Conservation (phyloP, 2,888 invertebrate genomes). For the Amorpha juglandis region DNA sequence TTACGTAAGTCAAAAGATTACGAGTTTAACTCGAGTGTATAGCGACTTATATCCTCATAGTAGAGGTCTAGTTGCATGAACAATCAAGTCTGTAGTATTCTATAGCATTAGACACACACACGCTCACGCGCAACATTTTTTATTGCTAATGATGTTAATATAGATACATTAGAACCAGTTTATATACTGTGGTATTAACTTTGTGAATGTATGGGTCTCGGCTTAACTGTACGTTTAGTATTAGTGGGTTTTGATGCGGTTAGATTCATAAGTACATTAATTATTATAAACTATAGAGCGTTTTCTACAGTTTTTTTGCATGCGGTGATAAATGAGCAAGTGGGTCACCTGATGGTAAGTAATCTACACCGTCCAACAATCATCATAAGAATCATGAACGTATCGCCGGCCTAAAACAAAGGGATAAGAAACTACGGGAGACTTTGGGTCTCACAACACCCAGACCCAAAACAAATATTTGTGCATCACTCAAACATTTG, state of each 20-base stretch:
- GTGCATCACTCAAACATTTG: too few species aligned
- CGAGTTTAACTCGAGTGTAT: constrained; percentile 6
- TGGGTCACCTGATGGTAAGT: too few species aligned
- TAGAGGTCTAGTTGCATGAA: not conserved
- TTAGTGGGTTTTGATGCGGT: not conserved
- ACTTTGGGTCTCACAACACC: too few species aligned
- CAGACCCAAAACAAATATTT: too few species aligned
- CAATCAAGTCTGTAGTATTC: not conserved
- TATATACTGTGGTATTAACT: constrained; percentile 10
- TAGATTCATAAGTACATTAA: not conserved
- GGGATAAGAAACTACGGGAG: too few species aligned
- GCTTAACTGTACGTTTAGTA: constrained; percentile 1
- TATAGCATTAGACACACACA: not conserved
- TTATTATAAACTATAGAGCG: not conserved
- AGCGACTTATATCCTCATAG: not conserved
- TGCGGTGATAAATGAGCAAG: too few species aligned
- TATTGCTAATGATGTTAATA: constrained; percentile 24
- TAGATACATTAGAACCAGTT: constrained; percentile 22
- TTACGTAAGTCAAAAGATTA: not conserved
- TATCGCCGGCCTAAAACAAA: too few species aligned
- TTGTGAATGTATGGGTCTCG: constrained; percentile 8
- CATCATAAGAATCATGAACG: too few species aligned
- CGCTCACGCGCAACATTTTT: constrained; percentile 10
- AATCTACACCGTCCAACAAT: too few species aligned
- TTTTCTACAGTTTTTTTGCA: not conserved